phyloP scores from a whole-genome alignment of 2,113 vertebrate species.

The Gavia stellata region DNA sequence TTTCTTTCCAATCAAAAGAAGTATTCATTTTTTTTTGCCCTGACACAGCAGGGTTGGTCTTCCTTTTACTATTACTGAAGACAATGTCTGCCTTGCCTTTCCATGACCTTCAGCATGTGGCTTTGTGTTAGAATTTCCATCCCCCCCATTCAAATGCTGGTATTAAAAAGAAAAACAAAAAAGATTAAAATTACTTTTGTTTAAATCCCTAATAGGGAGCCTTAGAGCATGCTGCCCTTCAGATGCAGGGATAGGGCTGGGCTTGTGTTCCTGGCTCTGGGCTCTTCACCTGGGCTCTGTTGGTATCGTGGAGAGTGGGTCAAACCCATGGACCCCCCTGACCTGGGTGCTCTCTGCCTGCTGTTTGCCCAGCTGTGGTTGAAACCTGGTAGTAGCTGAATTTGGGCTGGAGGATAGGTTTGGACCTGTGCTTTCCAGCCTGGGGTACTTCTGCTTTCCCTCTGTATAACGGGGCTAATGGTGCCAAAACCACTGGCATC shows the following conservation, averaged over 20 bases:
- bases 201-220: background rate
- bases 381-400: background rate
- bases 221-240: background rate
- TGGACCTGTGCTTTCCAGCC: background rate
- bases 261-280: background rate
- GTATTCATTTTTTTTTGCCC: background rate
- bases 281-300: background rate
- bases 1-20: conserved; percentile 37
- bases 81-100: conserved; percentile 17
- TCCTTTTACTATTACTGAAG: background rate
- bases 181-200: conserved; percentile 47
- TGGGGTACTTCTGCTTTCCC: background rate
- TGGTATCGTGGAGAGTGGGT: fast-evolving
- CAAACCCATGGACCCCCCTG: background rate
- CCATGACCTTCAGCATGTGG: background rate
- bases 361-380: background rate
- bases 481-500: background rate
- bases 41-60: conserved; percentile 7
- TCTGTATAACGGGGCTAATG: background rate
- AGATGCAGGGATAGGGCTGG: background rate
- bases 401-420: background rate
- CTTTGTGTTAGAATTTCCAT: background rate
- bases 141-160: background rate
- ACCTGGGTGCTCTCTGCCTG: background rate
- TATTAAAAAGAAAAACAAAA: background rate